phyloP scores from a whole-genome alignment of 2,113 vertebrate genomes.

The Montifringilla adamsi region DNA sequence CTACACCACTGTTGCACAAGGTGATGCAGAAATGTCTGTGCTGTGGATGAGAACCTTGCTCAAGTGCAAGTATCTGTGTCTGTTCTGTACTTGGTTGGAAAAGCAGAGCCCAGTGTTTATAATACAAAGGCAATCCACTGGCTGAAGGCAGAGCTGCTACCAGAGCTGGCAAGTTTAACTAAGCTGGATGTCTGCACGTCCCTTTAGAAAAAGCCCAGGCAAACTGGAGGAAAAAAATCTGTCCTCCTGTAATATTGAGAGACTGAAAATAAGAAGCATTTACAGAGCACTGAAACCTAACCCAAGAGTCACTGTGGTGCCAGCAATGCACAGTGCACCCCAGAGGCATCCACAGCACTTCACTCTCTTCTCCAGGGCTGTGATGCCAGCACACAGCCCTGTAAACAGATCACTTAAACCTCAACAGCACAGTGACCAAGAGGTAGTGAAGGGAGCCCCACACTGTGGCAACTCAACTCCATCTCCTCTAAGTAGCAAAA shows the following conservation, averaged over 20 bases:
- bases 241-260: not conserved
- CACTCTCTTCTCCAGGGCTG: not conserved
- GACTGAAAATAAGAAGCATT: not conserved
- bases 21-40: not conserved
- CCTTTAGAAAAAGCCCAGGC: not conserved
- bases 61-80: accelerated
- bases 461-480: not conserved
- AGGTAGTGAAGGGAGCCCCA: not conserved
- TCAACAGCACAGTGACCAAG: not conserved
- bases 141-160: not conserved
- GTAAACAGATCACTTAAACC: not conserved
- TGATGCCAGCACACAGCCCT: not conserved
- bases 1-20: not conserved
- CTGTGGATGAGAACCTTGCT: not conserved
- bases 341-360: not conserved
- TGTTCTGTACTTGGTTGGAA: not conserved
- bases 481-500: not conserved
- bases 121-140: not conserved
- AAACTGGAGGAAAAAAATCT: not conserved
- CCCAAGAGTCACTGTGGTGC: not conserved
- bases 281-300: not conserved
- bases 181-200: not conserved
- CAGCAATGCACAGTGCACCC: not conserved
- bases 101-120: not conserved
- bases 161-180: not conserved